phyloP scores from a whole-genome alignment of 2,888 invertebrate species.

The Stenurella melanura region DNA sequence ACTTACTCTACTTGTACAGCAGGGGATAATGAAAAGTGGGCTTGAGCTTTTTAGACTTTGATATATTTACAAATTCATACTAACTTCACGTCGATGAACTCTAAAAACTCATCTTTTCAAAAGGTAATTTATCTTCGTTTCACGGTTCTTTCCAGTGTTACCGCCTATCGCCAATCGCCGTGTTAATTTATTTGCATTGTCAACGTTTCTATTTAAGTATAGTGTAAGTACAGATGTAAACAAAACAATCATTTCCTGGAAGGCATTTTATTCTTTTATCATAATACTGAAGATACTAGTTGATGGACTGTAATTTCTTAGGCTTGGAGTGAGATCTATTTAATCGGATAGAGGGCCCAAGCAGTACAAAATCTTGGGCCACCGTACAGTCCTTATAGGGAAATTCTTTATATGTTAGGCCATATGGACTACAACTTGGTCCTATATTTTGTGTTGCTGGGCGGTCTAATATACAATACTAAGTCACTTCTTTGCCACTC shows the following conservation, averaged over 20 bases:
- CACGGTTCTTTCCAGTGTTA: slow-evolving; percentile 67
- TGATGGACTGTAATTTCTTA: too few relatives aligned
- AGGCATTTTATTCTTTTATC: neutral
- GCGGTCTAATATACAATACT: too few relatives aligned
- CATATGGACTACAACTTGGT: too few relatives aligned
- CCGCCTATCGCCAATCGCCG: slow-evolving; percentile 50
- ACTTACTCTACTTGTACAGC: slow-evolving; percentile 54
- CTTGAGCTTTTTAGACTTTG: slow-evolving; percentile 72
- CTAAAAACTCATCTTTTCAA: slow-evolving; percentile 73
- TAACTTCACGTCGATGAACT: slow-evolving; percentile 73
- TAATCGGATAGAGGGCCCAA: too few relatives aligned
- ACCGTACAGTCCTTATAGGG: too few relatives aligned
- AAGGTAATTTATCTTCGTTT: slow-evolving; percentile 74
- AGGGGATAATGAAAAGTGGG: slow-evolving; percentile 71
- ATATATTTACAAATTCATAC: slow-evolving; percentile 74
- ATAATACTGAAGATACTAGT: too few relatives aligned
- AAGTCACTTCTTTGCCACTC: too few relatives aligned
- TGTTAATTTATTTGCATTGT: slow-evolving; percentile 39
- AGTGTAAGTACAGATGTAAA: slow-evolving; percentile 4
- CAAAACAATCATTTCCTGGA: neutral
- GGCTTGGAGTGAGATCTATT: too few relatives aligned
- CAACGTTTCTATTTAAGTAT: slow-evolving; percentile 31
- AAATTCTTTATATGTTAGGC: too few relatives aligned
- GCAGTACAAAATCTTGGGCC: too few relatives aligned
- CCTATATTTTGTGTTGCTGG: too few relatives aligned